Evolutionary conservation across 2,888 invertebrate genomes (phyloP).

Genomic region (Melanophora roralis): DNA sequence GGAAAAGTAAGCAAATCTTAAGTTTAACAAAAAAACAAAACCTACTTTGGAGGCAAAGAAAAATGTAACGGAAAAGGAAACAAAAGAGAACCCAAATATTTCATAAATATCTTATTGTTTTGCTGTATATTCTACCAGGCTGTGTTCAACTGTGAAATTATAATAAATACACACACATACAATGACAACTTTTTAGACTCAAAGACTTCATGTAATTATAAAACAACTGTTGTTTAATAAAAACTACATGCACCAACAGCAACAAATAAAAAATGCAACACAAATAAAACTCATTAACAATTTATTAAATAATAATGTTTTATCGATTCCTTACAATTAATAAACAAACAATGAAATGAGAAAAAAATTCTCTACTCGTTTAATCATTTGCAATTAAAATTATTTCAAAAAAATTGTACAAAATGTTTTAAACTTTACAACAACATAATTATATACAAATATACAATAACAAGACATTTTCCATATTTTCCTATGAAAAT

Average conservation of each 20-base stretch:
- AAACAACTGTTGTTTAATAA: constrained; percentile 42
- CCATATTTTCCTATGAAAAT: constrained; percentile 10
- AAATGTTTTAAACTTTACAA: constrained; percentile 33
- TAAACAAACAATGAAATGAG: background rate
- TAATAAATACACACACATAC: background rate
- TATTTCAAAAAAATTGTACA: constrained; percentile 11
- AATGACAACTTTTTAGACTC: background rate
- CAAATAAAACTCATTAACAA: constrained; percentile 56
- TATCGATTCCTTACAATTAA: constrained; percentile 56
- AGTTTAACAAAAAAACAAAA: background rate
- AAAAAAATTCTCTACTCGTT: background rate
- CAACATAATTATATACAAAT: no score
- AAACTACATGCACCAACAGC: background rate
- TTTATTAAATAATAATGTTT: constrained; percentile 49
- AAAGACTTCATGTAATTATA: constrained; percentile 25
- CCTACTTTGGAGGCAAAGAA: background rate
- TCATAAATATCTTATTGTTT: background rate
- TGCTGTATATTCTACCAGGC: background rate
- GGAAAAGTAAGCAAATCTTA: constrained; percentile 23
- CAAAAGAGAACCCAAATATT: constrained; percentile 29
- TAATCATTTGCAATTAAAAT: constrained; percentile 28
- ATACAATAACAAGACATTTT: no score
- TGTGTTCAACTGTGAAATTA: background rate
- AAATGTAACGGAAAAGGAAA: constrained; percentile 14
- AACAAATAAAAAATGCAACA: constrained; percentile 5